These are phyloP conservation scores for Acronicta psi DNA, from an alignment of 2,888 invertebrate genomes.

Conservation along the genomic window DNA sequence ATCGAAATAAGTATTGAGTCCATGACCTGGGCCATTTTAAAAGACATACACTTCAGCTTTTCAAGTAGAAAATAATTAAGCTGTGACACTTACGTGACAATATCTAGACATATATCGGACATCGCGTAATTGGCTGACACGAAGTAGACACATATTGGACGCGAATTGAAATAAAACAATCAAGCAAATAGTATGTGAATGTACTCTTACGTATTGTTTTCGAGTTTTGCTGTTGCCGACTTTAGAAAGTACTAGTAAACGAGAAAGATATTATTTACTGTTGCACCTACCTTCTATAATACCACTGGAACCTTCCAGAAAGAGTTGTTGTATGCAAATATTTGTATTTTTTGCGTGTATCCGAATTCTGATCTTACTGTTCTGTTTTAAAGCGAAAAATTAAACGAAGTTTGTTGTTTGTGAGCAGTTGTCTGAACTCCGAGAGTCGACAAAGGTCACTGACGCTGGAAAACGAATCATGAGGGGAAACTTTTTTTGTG, in stretches of 20 bases:
- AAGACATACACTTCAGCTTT: constrained; percentile 17
- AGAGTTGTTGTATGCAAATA: neutral
- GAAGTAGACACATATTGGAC: constrained; percentile 40
- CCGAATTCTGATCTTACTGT: too few relatives aligned
- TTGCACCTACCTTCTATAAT: neutral
- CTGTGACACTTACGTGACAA: constrained; percentile 34
- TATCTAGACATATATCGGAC: constrained; percentile 50
- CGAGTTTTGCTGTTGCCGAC: constrained; percentile 3
- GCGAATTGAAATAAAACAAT: constrained; percentile 54
- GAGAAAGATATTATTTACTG: neutral
- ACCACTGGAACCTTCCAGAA: neutral
- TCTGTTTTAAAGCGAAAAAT: too few relatives aligned
- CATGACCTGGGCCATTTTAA: constrained; percentile 31
- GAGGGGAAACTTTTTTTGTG: too few relatives aligned
- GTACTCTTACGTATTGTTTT: constrained; percentile 25
- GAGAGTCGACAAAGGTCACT: too few relatives aligned
- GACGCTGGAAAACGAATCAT: too few relatives aligned
- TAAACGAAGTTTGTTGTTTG: too few relatives aligned
- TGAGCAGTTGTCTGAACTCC: too few relatives aligned
- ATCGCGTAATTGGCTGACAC: constrained; percentile 48
- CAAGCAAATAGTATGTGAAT: constrained; percentile 47
- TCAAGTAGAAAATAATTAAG: constrained; percentile 36
- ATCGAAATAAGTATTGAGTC: constrained; percentile 3
- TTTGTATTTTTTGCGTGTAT: neutral
- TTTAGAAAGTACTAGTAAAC: constrained; percentile 1